These are phyloP conservation scores for Porites evermanni DNA, from an alignment of 92 coral and sea anemone genomes.

Conservation along the genomic window DNA sequence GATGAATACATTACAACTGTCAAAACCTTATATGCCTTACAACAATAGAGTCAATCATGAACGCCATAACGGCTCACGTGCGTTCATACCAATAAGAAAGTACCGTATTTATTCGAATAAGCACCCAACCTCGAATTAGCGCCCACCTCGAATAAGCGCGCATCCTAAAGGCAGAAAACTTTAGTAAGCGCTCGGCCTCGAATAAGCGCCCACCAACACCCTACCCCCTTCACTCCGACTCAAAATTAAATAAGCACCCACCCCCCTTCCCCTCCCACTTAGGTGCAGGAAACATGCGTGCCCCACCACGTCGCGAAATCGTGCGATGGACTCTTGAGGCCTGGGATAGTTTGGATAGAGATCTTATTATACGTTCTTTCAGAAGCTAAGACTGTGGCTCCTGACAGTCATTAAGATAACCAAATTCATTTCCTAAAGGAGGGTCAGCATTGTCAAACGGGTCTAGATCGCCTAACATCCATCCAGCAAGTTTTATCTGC, in stretches of 20 bases:
- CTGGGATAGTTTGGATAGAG: constrained; percentile 46
- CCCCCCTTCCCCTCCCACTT: constrained; percentile 10
- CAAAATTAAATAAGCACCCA: neutral
- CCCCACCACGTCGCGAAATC: constrained; percentile 41
- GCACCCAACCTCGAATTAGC: too few species aligned
- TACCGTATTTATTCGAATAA: too few species aligned
- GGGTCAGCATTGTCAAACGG: constrained; percentile 49
- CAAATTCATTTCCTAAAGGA: constrained; percentile 53
- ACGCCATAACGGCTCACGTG: too few species aligned
- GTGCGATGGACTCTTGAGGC: constrained; percentile 53
- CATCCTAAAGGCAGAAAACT: neutral
- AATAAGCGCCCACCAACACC: neutral
- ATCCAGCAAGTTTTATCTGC: constrained; percentile 41
- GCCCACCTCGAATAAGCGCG: too few species aligned
- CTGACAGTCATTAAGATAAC: constrained; percentile 47
- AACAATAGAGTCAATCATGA: too few species aligned
- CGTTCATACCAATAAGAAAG: too few species aligned
- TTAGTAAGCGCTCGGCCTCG: neutral
- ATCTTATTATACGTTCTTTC: constrained; percentile 19
- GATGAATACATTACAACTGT: too few species aligned
- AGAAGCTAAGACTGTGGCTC: constrained; percentile 32
- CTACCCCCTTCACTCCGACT: too few species aligned
- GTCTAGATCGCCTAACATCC: constrained; percentile 32
- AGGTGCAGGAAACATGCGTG: constrained; percentile 45
- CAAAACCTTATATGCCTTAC: too few species aligned